Base-by-base conservation (phyloP, 2,888 invertebrate species). In the Macrophya annulata region DNA sequence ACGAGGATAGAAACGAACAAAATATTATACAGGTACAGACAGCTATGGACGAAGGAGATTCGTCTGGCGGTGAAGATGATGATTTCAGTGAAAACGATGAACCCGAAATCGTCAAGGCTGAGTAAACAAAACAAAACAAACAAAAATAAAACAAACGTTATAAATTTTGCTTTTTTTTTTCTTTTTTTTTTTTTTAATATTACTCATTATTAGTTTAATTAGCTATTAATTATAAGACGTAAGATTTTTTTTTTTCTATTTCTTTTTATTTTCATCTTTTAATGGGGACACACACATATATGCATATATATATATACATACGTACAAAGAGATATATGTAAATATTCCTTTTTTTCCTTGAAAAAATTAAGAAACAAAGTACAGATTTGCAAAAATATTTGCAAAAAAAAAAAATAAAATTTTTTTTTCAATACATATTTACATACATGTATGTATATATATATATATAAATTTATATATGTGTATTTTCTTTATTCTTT, bases 41-140 rank as follows among this genome's bases (percentile, higher is more conserved):
- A 0, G 85, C 88, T 12, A 87, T 89, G 84, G 92, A 92, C 4
- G 93, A 91, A 0, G 91, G 55, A 0, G 93, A 93, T 0, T 92
- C 92, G 0, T 93, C 93, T 0, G 92, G 88, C 5, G 92, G 88
- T 21, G 93, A 93, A 74, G 93, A 93, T 0, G 93, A 93, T 45
- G 93, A 93, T 31, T 93, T 90, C 86, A 93, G 93, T 88, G 93
- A 93, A 45, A 91, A 90, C 88, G 93, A 93, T 10, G 93, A 93
- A 71, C 90, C 93, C n/a, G 93, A 92, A 71, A 87, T 90, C 45
- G 87, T 92, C 31, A 93, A 92, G 85, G 90, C 92, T 31, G 93
- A 93, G 87, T 93, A 92, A 68, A 31, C n/a, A 12, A 31, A 31
- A 31, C 31, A 31, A 31, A 31, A 31, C 31, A 31, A 31, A 31